A percentile compares a stretch with the other conserved stretches of the same genome.
phyloP scores from a whole-genome alignment of 2,113 vertebrate genomes.

The Xiphophorus couchianus region DNA sequence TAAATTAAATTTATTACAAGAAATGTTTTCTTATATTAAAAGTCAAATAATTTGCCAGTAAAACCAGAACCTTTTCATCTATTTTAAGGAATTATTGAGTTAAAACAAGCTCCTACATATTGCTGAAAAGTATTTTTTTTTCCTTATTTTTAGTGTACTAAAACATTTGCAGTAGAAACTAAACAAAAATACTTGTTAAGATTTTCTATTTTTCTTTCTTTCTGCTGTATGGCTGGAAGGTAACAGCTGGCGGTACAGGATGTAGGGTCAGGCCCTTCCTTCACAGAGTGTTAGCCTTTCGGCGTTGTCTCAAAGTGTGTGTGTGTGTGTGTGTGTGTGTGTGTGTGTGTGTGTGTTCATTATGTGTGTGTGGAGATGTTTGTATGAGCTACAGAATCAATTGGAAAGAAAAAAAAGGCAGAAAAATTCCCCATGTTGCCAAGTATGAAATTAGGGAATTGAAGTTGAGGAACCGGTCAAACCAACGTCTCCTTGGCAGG shows the following conservation, averaged over 20 bases:
- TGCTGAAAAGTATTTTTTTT: too few relatives aligned
- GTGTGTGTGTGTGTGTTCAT: neutral
- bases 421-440: neutral
- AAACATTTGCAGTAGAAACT: too few relatives aligned
- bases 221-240: constrained; percentile 37
- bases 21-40: too few relatives aligned
- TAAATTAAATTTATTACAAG: too few relatives aligned
- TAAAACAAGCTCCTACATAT: too few relatives aligned
- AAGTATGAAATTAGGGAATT: constrained; percentile 19
- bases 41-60: too few relatives aligned
- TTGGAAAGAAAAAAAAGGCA: neutral
- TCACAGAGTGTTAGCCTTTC: constrained; percentile 51
- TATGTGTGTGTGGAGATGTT: neutral
- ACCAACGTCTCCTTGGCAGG: constrained; percentile 9
- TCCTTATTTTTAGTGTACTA: too few relatives aligned
- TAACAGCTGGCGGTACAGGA: constrained; percentile 72
- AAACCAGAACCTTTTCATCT: too few relatives aligned
- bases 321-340: constrained; percentile 12
- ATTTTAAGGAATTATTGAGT: too few relatives aligned
- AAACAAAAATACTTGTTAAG: too few relatives aligned
- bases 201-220: neutral
- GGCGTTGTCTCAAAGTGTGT: constrained; percentile 17
- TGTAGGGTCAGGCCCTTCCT: constrained; percentile 67
- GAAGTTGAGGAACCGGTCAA: constrained; percentile 23
- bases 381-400: neutral